Conservation (phyloP, 2,797 vertebrate genomes). For the Scarus forsteni region DNA sequence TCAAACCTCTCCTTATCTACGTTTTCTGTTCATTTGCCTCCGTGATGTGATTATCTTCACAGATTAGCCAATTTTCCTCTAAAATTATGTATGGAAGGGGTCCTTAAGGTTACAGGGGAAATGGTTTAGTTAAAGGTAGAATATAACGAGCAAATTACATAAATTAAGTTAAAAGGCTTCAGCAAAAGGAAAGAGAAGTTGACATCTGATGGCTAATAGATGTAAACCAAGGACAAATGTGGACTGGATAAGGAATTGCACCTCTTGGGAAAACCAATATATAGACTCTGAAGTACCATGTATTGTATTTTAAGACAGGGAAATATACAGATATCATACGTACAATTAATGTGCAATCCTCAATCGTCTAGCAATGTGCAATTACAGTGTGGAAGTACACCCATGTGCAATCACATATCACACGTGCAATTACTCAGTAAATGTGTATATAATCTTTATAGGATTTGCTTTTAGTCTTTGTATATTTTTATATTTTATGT, state of each 20-base stretch:
- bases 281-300: too few species aligned
- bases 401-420: too few species aligned
- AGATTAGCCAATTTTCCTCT: conserved; percentile 18
- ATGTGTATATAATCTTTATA: too few species aligned
- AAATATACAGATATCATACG: too few species aligned
- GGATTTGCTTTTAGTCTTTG: too few species aligned
- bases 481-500: too few species aligned
- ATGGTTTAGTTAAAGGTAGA: conserved; percentile 1
- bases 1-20: conserved; percentile 9
- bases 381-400: too few species aligned
- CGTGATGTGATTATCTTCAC: conserved; percentile 22
- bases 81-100: background rate
- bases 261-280: background rate
- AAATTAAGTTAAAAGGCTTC: conserved; percentile 9
- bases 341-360: too few species aligned
- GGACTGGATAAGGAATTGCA: background rate
- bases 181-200: background rate
- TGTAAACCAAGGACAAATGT: conserved; percentile 22
- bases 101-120: conserved; percentile 5
- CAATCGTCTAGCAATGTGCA: too few species aligned
- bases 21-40: conserved; percentile 24
- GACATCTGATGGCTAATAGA: conserved; percentile 6
- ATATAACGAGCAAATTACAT: background rate
- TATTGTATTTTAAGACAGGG: too few species aligned
- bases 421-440: too few species aligned